Evolutionary conservation across 2,797 vertebrate genomes (phyloP), one percentile per base, ranked within the genome.

Genomic region (Cichlasoma orientale): DNA sequence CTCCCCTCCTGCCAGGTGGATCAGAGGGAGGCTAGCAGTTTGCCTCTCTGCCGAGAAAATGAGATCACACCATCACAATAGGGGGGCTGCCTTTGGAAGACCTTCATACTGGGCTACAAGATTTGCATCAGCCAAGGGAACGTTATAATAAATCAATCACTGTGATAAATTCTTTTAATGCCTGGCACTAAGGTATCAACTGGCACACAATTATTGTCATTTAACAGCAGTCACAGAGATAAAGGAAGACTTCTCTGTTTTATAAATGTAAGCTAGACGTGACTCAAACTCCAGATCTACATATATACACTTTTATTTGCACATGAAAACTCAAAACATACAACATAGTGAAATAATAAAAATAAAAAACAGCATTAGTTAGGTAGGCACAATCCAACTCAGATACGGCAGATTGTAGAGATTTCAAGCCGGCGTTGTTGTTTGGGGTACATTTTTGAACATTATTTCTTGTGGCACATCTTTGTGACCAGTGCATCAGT

Each of bases 11-110:
- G 89, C 90, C 91, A 90, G 89, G 89, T 91, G 83, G 92, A 93
- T 94, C 92, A 94, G 84, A 94, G 85, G 86, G 86, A 93, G 86
- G 88, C 89, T 72, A 74, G 87, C 69, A n/a, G 88, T 91, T 83
- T 47, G 52, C 86, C 76, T 89, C 80, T 87, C 82, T 77, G 88
- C 90, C 71, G 86, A 92, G 88, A 91, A 92, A 93, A 94, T 92
- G 82, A 93, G 93, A 93, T 93, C 92, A 92, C 87, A 91, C 83
- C 44, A 29, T 76, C 85, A 74, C 90, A 88, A 89, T 61, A 76
- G 92, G 94, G 86, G 90, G 89, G 80, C 86, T 90, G 89, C 87
- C 90, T 94, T 90, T 92, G 83, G 88, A 92, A 87, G 90, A 92
- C 91, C 91, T 93, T 91, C 88, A 93, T 91, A 88, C 81, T 82